Evolutionary conservation across 2,888 invertebrate species (phyloP), one percentile per base, ranked within the genome.

Genomic region (Lapara coniferarum): DNA sequence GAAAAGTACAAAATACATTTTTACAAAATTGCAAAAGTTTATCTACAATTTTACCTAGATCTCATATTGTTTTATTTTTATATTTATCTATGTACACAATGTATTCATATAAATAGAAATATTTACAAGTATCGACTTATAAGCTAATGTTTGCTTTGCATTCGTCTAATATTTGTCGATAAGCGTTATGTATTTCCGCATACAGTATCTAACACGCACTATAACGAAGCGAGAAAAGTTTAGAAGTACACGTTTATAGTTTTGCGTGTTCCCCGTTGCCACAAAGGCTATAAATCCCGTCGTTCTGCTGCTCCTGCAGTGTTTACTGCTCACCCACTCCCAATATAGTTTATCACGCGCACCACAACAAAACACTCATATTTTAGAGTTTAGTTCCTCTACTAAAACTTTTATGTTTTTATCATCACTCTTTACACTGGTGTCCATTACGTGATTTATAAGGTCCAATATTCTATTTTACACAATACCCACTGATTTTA

Each of bases 331-430:
- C 86, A 85, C 85, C 83, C 86, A 86, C 86, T 85, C 85, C 87
- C 87, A 81, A 85, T 89, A 89, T 85, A 86, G 90, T 89, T 89
- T 88, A 86, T 88, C 83, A 88, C 88, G 83, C 82, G 81, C 82
- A 85, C 84, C 86, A 81, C 81, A 83, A 82, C 83, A 83, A 85
- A 84, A 81, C 83, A 86, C 82, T 82, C 81, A 79, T 81, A 79
- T 81, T 84, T 81, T 81, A 86, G 82, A 85, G 83, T 82, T 82
- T 78, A 72, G 75, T 79, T 82, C 78, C 25, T 78, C 70, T 74
- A 73, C 72, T 77, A 78, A 81, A 83, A 81, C 79, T 82, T 84
- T 77, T 72, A 49, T 49, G 73, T 79, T 75, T 78, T 80, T 75
- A 81, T 81, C 79, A 78, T 80, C 77, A 81, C 79, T 83, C 84